Base-by-base conservation (phyloP, 2,113 vertebrate species). In the Choloepus hoffmanni region DNA sequence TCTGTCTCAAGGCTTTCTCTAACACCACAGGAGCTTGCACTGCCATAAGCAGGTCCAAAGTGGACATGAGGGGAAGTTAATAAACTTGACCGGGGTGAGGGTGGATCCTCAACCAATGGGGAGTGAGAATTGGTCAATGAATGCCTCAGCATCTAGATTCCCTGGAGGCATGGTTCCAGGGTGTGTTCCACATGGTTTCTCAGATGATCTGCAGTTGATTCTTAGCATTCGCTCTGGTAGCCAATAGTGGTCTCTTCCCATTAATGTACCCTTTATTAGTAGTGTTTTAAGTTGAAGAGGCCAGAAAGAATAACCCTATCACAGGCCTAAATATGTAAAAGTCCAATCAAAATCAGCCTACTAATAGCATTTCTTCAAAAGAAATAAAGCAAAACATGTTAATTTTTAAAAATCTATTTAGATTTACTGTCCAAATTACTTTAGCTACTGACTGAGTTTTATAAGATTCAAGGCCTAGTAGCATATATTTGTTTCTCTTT, bases 361-460 rank as follows among this genome's bases (percentile, higher is more conserved):
- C 60, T 90, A 84, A 84, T 50, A 91, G 30, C 45, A 85, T 93
- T 93, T 89, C 70, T 62, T 53, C 70, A 72, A 96, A 50, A 68
- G 24, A 76, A 88, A 78, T 88, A 85, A 93, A 82, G 40, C 40
- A 82, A 84, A 89, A 8, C 16, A 12, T 24, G 36, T 36, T 91
- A 43, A 77, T 53, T 85, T 94, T 53, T 43, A 58, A 65, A 50
- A 65, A 85, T 83, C 13, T 85, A 62, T 67, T 85, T 90, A 48
- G 14, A 88, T 93, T 95, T 83, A 87, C n/a, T 91, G 18, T 76
- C 24, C 85, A 50, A 85, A 72, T 65, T 67, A 16, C 33, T 67
- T 89, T 89, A 55, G 19, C 43, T 16, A 33, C 36, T 91, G 58
- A 92, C 53, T 74, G 72, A 85, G 88, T 94, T 87, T 30, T 85